A percentile compares a stretch with the other conserved stretches of the same genome.
phyloP scores from a whole-genome alignment of 2,113 vertebrate species.

The Craseonycteris thonglongyai region DNA sequence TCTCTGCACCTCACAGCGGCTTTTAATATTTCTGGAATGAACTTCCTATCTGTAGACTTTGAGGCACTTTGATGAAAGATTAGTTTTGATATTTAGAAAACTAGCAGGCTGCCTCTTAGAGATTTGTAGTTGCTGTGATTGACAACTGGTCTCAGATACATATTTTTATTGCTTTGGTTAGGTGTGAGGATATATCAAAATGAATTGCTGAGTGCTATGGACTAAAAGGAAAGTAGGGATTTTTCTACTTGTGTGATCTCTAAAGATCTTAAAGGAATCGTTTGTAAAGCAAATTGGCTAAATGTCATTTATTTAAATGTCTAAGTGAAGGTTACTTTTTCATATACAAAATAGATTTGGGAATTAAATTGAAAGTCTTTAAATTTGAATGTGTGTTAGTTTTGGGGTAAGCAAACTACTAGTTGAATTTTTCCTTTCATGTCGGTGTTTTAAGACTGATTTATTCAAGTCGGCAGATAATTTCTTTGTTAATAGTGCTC shows the following conservation, averaged over 20 bases:
- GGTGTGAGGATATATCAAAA: slow-evolving; percentile 1
- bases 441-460: neutral
- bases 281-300: slow-evolving; percentile 41
- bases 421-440: slow-evolving; percentile 10
- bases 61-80: slow-evolving; percentile 41
- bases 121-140: slow-evolving; percentile 35
- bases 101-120: neutral
- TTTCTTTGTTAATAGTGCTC: neutral
- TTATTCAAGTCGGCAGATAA: neutral
- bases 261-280: slow-evolving; percentile 23
- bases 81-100: slow-evolving; percentile 53
- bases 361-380: neutral
- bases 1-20: neutral
- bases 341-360: neutral
- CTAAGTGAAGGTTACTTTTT: neutral
- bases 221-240: neutral
- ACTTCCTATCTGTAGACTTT: neutral
- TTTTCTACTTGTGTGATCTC: slow-evolving; percentile 9
- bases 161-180: neutral
- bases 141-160: slow-evolving; percentile 26
- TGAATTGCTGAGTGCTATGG: neutral
- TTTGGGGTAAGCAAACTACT: neutral
- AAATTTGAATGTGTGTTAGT: neutral
- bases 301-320: slow-evolving; percentile 9
- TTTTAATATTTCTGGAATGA: neutral